Percentiles rank a stretch among this genome's conserved stretches.
These are phyloP conservation scores for Pleuronectes platessa DNA, from an alignment of 2,113 vertebrate genomes.

Conservation along the genomic window DNA sequence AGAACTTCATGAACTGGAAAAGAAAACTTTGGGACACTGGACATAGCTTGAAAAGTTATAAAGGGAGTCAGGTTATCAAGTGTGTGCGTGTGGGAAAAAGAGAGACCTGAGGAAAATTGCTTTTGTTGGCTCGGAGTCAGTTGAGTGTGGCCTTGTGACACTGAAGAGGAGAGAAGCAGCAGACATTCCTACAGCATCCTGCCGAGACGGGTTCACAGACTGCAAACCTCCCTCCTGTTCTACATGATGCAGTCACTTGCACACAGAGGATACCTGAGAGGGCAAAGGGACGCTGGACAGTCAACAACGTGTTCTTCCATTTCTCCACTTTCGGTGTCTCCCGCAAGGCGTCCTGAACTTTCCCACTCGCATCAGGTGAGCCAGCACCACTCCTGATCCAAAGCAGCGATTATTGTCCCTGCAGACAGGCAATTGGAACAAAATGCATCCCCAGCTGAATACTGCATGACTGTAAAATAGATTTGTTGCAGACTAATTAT, in stretches of 20 bases:
- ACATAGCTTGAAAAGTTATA: slow-evolving; percentile 41
- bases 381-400: slow-evolving; percentile 44
- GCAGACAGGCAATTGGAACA: slow-evolving; percentile 64
- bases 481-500: slow-evolving; percentile 78
- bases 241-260: slow-evolving; percentile 34
- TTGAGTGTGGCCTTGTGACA: slow-evolving; percentile 41
- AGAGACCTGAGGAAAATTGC: slow-evolving; percentile 41
- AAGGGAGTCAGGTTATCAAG: slow-evolving; percentile 41
- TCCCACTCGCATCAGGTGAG: slow-evolving; percentile 38
- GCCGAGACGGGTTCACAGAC: slow-evolving; percentile 34
- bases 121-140: slow-evolving; percentile 43
- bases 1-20: slow-evolving; percentile 39
- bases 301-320: slow-evolving; percentile 8
- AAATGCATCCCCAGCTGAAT: slow-evolving; percentile 67
- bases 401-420: slow-evolving; percentile 63
- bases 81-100: neutral
- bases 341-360: neutral
- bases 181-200: slow-evolving; percentile 7
- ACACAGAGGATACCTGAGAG: slow-evolving; percentile 25
- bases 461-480: slow-evolving; percentile 67
- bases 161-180: slow-evolving; percentile 18
- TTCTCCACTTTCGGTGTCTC: slow-evolving; percentile 14
- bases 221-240: slow-evolving; percentile 48
- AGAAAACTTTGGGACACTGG: slow-evolving; percentile 57
- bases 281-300: neutral